Base-by-base conservation (phyloP, 2,113 vertebrate species). In the Myocastor coypus region DNA sequence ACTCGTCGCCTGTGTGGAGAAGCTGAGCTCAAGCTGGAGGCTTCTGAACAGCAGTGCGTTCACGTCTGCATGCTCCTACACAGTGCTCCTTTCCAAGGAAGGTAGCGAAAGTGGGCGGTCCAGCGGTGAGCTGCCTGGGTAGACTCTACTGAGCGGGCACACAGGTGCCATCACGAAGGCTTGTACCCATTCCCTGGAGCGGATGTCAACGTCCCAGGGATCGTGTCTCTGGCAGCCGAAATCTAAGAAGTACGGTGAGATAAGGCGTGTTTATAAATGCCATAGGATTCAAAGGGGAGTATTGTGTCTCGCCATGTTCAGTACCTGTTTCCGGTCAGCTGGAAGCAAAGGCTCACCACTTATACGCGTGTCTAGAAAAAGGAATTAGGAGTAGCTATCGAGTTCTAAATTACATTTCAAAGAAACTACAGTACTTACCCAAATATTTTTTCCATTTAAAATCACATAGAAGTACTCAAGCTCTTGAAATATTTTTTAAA, bases 401-500 rank as follows among this genome's bases (percentile, higher is more conserved):
- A 28, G 22, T 69, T 89, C 24, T 68, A 64, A 94, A 91, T 66
- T 92, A 46, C 13, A 92, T 66, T 92, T 94, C 28, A 55, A 92
- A 92, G 73, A 88, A 73, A 87, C 12, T 34, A 64, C 0, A n/a
- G 5, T 87, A 26, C 16, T 14, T 83, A 94, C 77, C 19, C 28
- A 77, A 55, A 57, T 59, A 4, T 73, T 71, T 50, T 50, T 88
- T 85, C 28, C 59, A 57, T 66, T 68, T 87, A 87, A 28, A 82
- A 50, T n/a, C n/a, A 46, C 28, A 80, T 32, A 24, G 42, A 92
- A 78, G 78, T 83, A 55, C 4, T 34, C 34, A 89, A 42, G 77
- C 42, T 93, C 30, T 5, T 89, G 30, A 86, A 86, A 7, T 30
- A 50, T 78, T 75, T 24, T 68, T 2, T 5, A 87, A 80, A n/a